Base-by-base conservation (phyloP, 2,113 vertebrate genomes). In the Polyodon spathula region DNA sequence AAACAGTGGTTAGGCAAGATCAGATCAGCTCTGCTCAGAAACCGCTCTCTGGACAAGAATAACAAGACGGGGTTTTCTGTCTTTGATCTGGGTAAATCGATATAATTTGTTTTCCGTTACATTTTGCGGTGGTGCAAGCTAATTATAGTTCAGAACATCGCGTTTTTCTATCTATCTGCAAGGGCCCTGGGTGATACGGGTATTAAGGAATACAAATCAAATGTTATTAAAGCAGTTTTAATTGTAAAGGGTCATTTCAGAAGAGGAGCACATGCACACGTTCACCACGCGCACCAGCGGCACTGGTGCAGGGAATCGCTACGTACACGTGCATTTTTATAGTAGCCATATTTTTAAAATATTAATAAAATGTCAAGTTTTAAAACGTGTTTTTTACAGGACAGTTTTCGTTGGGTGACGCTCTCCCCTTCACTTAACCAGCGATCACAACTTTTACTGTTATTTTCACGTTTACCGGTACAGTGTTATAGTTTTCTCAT, bases 301-400 rank as follows among this genome's bases (percentile, higher is more conserved):
- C 9, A 42, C 40, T 42, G 50, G 62, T 63, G 40, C 69, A 67
- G 69, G 65, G 67, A 71, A 65, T 67, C 53, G 17, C 3, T 14
- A 14, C 11, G 17, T 15, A 42, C n/a, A 42, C 58, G 16, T n/a
- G 58, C 41, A 8, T 37, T 38, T 42, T 17, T 15, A 44, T 12
- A 56, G 17, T 3, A 40, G 37, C n/a, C 8, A 15, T 41, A 16
- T 53, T 41, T 41, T 11, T 16, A 7, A 40, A 40, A 27, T 27
- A 27, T 27, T 27, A 27, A 27, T 27, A 27, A 27, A 27, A 27
- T 27, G 27, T 1, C 27, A 27, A 27, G 27, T 27, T 27, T 1
- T 1, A 27, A 27, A 27, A 27, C n/a, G 3, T 27, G 27, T 27
- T 27, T 27, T 27, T 27, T 27, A 1, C 27, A 27, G 27, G 2